Evolutionary conservation across 2,888 invertebrate species (phyloP).

Genomic region (Trissoscelio sp.): DNA sequence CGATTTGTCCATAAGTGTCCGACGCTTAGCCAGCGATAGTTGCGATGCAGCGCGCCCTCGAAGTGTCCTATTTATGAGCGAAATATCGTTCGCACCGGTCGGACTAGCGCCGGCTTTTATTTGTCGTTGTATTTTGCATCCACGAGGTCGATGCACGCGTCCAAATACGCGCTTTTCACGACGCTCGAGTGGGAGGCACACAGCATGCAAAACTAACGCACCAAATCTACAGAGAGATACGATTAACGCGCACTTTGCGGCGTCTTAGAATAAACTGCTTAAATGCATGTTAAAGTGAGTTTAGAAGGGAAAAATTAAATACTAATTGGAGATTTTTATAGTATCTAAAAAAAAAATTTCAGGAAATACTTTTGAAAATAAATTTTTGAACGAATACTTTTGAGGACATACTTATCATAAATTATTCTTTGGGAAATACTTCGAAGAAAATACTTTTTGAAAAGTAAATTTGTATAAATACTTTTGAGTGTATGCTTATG

Average conservation of each 20-base stretch:
- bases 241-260: constrained; percentile 11
- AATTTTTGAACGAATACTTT: too few relatives aligned
- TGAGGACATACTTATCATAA: too few relatives aligned
- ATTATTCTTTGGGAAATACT: too few relatives aligned
- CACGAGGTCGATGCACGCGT: constrained; percentile 65
- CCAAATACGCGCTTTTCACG: constrained; percentile 44
- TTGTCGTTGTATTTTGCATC: constrained; percentile 59
- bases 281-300: constrained; percentile 54
- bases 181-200: constrained; percentile 49
- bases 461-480: too few relatives aligned
- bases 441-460: too few relatives aligned
- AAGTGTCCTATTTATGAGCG: constrained; percentile 65
- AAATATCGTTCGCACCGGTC: constrained; percentile 49
- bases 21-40: constrained; percentile 30
- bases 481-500: too few relatives aligned
- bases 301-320: too few relatives aligned
- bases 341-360: too few relatives aligned
- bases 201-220: constrained; percentile 32
- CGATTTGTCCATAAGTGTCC: constrained; percentile 21
- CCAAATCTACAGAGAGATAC: constrained; percentile 14
- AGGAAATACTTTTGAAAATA: too few relatives aligned
- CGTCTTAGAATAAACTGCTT: constrained; percentile 33
- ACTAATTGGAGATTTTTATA: too few relatives aligned
- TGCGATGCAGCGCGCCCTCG: constrained; percentile 30
- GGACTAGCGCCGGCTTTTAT: constrained; percentile 39